Conservation (phyloP, 2,113 vertebrate species). For the Neogobius melanostomus region DNA sequence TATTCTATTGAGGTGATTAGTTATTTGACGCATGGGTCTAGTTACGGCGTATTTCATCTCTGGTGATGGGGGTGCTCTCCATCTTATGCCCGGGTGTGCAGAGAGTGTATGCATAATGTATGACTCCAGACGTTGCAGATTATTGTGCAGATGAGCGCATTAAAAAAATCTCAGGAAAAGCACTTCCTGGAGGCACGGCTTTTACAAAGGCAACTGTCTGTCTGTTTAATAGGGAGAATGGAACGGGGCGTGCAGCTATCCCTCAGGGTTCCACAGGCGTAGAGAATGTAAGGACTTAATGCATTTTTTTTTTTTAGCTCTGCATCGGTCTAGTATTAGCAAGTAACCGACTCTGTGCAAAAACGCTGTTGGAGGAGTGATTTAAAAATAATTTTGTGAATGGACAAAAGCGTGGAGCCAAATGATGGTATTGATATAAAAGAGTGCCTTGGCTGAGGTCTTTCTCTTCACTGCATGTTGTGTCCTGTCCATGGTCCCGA, state of each 20-base stretch:
- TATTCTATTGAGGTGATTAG: not conserved
- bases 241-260: not conserved
- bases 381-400: no score
- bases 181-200: not conserved
- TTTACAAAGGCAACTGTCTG: constrained; percentile 16
- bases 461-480: no score
- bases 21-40: not conserved
- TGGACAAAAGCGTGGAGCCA: no score
- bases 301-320: not conserved
- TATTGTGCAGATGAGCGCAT: constrained; percentile 1
- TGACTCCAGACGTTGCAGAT: not conserved
- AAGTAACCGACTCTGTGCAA: not conserved
- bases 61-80: not conserved
- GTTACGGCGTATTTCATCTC: not conserved
- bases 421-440: no score
- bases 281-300: not conserved
- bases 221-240: constrained; percentile 9
- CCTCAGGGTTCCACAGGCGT: not conserved
- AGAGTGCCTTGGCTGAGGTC: no score
- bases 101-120: not conserved
- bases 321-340: not conserved
- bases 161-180: constrained; percentile 12
- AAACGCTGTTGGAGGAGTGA: no score
- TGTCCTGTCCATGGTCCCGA: no score
- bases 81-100: not conserved